phyloP scores from a whole-genome alignment of 2,797 vertebrate species.

The Coranthus polyacanthus region DNA sequence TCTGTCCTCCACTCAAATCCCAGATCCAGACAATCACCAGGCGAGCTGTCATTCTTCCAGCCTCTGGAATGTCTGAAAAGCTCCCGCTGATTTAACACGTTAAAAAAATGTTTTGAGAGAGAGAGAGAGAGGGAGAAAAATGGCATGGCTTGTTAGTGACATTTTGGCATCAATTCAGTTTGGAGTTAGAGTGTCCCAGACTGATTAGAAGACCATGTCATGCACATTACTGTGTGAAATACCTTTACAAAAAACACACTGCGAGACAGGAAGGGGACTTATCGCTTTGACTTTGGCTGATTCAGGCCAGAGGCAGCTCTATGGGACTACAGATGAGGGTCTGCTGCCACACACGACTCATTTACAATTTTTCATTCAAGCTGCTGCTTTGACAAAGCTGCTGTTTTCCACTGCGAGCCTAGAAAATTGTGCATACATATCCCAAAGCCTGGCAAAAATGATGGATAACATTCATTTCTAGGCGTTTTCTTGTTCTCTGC shows the following conservation, averaged over 20 bases:
- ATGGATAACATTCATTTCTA: constrained; percentile 5
- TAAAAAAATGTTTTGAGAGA: neutral
- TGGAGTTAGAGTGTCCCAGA: neutral
- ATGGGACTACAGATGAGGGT: constrained; percentile 14
- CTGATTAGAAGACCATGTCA: constrained; percentile 44
- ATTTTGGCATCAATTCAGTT: constrained; percentile 29
- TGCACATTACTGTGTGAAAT: constrained; percentile 33
- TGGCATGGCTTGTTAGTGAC: constrained; percentile 24
- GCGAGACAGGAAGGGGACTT: constrained; percentile 52
- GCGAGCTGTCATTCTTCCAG: constrained; percentile 76
- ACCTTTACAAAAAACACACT: constrained; percentile 20
- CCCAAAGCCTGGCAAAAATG: neutral
- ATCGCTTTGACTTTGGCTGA: constrained; percentile 60
- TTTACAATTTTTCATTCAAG: constrained; percentile 30
- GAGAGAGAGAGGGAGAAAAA: neutral
- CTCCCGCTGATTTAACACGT: constrained; percentile 62
- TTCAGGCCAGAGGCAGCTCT: constrained; percentile 52
- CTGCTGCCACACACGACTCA: constrained; percentile 29
- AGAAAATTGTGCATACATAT: constrained; percentile 3
- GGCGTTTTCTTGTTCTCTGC: neutral
- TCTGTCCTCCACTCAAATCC: constrained; percentile 62
- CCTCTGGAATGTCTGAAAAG: constrained; percentile 76
- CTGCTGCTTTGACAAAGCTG: neutral
- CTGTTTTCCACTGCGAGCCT: neutral
- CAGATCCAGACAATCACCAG: constrained; percentile 77